Evolutionary conservation across 1,140 invertebrate genomes (phyloP).

Genomic region (Hyposmocoma kahamanoa): DNA sequence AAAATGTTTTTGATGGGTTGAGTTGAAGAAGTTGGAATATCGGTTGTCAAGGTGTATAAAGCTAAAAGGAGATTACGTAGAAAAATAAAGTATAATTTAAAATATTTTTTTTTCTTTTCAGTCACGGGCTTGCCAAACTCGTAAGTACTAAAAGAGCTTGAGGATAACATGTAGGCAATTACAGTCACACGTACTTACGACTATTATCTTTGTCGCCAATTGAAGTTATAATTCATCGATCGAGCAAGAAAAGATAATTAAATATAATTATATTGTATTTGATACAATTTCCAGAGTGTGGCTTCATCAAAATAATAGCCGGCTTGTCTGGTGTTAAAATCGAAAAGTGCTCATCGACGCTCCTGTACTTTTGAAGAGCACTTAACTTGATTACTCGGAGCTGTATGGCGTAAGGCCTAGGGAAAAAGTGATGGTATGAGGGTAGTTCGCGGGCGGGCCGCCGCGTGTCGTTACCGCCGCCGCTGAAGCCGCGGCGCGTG

Average conservation of each 20-base stretch:
- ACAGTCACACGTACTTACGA: no score
- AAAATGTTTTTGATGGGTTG: no score
- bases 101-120: no score
- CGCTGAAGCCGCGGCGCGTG: constrained; percentile 29
- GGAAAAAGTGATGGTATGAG: constrained; percentile 3
- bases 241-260: not conserved
- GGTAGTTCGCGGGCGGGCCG: constrained; percentile 1
- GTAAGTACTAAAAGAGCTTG: no score
- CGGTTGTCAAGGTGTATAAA: no score
- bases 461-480: constrained; percentile 17
- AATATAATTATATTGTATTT: not conserved
- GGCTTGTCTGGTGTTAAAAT: constrained; percentile 49
- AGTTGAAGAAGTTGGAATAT: no score
- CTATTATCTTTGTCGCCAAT: no score
- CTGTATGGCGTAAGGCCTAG: constrained; percentile 22
- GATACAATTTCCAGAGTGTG: constrained; percentile 22
- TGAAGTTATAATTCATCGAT: not conserved
- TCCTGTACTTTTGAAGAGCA: constrained; percentile 48
- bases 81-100: no score
- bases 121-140: no score
- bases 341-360: constrained; percentile 58
- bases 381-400: constrained; percentile 68
- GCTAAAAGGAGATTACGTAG: no score
- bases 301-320: constrained; percentile 44
- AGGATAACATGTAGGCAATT: no score